Evolutionary conservation across 2,888 invertebrate genomes (phyloP).

Genomic region (Drosophila borborema): DNA sequence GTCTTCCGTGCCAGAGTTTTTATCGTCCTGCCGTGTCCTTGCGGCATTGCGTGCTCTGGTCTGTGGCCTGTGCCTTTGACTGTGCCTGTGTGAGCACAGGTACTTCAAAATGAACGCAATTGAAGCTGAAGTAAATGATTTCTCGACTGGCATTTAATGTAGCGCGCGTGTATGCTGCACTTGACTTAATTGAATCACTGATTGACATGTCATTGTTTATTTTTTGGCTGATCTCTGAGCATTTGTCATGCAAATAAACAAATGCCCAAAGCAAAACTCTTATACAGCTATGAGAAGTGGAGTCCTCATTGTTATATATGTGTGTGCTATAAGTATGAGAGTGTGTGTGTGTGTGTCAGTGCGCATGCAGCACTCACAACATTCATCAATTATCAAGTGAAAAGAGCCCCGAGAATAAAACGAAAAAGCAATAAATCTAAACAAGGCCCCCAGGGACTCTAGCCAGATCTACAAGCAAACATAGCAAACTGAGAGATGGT

Average conservation of each 20-base stretch:
- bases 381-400: constrained; percentile 77
- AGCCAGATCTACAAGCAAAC: constrained; percentile 38
- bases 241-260: constrained; percentile 46
- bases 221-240: constrained; percentile 36
- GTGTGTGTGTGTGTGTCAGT: constrained; percentile 6
- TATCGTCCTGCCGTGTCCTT: constrained; percentile 4
- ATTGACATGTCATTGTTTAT: constrained; percentile 62
- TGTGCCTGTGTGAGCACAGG: constrained; percentile 23
- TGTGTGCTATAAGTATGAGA: constrained; percentile 10
- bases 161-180: constrained; percentile 49
- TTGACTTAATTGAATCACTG: constrained; percentile 75
- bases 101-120: constrained; percentile 30
- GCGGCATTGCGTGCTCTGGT: constrained; percentile 23
- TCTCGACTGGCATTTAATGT: constrained; percentile 5
- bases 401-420: constrained; percentile 46
- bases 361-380: constrained; percentile 52
- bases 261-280: constrained; percentile 20
- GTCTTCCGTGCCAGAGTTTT: constrained; percentile 38
- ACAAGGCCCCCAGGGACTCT: constrained; percentile 59
- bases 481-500: constrained; percentile 3
- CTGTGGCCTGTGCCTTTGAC: constrained; percentile 18
- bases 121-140: constrained; percentile 35
- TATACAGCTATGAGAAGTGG: constrained; percentile 8
- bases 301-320: constrained; percentile 11
- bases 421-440: constrained; percentile 71